These are phyloP conservation scores for Xenus cinereus DNA, from an alignment of 2,113 vertebrate genomes.

Conservation along the genomic window DNA sequence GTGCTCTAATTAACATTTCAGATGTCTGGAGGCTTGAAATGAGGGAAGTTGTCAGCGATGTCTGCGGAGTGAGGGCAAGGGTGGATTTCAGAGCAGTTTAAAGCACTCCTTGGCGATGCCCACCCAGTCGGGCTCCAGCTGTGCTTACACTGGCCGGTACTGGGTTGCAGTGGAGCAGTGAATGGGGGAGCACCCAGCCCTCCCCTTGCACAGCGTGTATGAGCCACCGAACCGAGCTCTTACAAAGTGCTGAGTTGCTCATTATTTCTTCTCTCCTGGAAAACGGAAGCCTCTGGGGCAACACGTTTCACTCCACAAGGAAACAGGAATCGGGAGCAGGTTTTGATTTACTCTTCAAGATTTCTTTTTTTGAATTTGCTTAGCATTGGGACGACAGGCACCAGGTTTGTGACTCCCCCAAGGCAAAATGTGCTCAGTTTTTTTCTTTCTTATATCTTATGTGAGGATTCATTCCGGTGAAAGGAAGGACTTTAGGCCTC, in stretches of 20 bases:
- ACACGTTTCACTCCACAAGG: neutral
- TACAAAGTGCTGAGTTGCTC: neutral
- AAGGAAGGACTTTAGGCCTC: neutral
- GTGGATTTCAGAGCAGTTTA: neutral
- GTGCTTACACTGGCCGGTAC: neutral
- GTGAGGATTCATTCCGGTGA: neutral
- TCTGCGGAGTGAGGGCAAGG: neutral
- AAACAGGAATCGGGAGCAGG: neutral
- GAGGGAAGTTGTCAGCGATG: neutral
- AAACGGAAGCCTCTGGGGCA: fast-evolving
- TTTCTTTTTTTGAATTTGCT: neutral
- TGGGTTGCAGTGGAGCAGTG: neutral
- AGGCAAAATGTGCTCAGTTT: neutral
- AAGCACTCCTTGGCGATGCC: fast-evolving
- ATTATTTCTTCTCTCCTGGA: neutral
- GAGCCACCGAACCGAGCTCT: neutral
- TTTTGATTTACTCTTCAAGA: neutral
- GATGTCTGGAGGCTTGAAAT: neutral
- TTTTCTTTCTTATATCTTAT: neutral
- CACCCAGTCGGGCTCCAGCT: neutral
- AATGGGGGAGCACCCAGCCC: neutral
- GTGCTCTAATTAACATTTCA: neutral
- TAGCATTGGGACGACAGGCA: neutral
- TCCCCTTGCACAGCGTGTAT: fast-evolving
- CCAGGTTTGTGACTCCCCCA: neutral